Percentiles rank a stretch among this genome's conserved stretches.
Evolutionary conservation across 2,888 invertebrate genomes (phyloP).

Genomic region (Gortyna flavago): DNA sequence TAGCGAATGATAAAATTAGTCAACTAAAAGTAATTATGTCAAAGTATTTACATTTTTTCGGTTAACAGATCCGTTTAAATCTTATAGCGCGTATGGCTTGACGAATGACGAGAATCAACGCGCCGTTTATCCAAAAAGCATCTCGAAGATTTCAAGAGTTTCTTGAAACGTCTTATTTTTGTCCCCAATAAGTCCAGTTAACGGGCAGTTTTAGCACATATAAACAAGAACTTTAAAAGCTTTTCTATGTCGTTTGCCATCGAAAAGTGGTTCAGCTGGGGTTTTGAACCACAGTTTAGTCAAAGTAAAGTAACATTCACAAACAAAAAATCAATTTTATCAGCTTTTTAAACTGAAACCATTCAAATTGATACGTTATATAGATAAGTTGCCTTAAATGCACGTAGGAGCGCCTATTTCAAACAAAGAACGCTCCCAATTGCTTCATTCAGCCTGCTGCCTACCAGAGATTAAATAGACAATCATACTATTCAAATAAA

Average conservation of each 20-base stretch:
- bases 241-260: constrained; percentile 57
- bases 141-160: constrained; percentile 29
- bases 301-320: constrained; percentile 34
- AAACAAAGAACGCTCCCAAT: constrained; percentile 28
- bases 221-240: constrained; percentile 67
- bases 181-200: constrained; percentile 45
- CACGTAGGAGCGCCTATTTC: background rate
- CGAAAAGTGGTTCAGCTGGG: constrained; percentile 22
- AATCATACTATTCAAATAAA: constrained; percentile 56
- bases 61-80: constrained; percentile 30
- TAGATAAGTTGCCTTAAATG: constrained; percentile 1
- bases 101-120: constrained; percentile 22
- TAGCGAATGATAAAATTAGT: background rate
- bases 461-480: constrained; percentile 47
- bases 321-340: constrained; percentile 27
- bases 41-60: constrained; percentile 16
- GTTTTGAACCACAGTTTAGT: constrained; percentile 38
- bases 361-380: constrained; percentile 11
- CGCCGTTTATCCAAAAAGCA: constrained; percentile 5
- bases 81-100: constrained; percentile 4
- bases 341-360: constrained; percentile 8
- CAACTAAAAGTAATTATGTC: constrained; percentile 16
- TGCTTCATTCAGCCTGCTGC: constrained; percentile 24
- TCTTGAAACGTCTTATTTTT: constrained; percentile 50
- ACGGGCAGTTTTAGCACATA: constrained; percentile 54